Percentiles rank a stretch among this genome's conserved stretches.
These are phyloP conservation scores for Coenobita brevimanus DNA, from an alignment of 1,140 invertebrate species.

Conservation along the genomic window DNA sequence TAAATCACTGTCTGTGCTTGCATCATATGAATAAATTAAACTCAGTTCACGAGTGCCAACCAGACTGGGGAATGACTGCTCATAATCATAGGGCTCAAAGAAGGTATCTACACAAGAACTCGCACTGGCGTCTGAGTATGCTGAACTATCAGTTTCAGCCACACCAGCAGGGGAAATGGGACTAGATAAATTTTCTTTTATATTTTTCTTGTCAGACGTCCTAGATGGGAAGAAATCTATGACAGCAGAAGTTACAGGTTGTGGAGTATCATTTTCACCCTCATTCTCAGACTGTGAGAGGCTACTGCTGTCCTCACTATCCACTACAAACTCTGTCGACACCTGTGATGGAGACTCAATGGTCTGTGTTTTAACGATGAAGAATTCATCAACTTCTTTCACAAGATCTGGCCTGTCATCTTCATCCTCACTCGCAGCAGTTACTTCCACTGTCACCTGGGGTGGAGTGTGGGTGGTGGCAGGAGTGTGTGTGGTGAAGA, in stretches of 20 bases:
- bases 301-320: conserved; percentile 31
- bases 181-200: too few species aligned
- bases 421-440: conserved; percentile 31
- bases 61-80: conserved; percentile 29
- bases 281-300: background rate
- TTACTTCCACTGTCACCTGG: conserved; percentile 26
- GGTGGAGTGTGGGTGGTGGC: background rate
- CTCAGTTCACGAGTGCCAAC: conserved; percentile 40
- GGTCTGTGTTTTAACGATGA: conserved; percentile 22
- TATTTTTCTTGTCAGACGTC: background rate
- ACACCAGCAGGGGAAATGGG: background rate
- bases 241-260: background rate
- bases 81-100: conserved; percentile 29
- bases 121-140: conserved; percentile 29
- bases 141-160: background rate
- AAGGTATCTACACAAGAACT: conserved; percentile 35
- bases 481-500: background rate
- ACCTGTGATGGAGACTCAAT: conserved; percentile 32
- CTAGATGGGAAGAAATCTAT: too few species aligned
- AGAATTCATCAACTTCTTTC: conserved; percentile 39
- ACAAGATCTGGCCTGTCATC: background rate
- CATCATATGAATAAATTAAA: conserved; percentile 33
- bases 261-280: background rate
- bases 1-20: conserved; percentile 12
- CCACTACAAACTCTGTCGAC: conserved; percentile 35